Conservation (phyloP, 2,888 invertebrate species). For the Athalia circularis region DNA sequence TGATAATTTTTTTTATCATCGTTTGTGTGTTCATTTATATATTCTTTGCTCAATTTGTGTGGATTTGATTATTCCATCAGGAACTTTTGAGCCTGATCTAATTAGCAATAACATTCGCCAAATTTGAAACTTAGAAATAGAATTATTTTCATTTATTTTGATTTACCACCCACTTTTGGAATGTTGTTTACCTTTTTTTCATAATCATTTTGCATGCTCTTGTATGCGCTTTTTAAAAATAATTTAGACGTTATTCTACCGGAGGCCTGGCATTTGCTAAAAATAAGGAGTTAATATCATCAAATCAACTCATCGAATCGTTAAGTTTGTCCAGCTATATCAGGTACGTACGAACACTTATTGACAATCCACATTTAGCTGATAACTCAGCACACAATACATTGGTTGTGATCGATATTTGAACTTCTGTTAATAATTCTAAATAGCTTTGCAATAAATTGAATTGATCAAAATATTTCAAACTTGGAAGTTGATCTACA, state of each 20-base stretch:
- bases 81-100: conserved; percentile 14
- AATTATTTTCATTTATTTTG: conserved; percentile 50
- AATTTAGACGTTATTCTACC: conserved; percentile 69
- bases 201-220: conserved; percentile 61
- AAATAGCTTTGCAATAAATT: background rate
- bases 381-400: conserved; percentile 9
- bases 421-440: too few relatives aligned
- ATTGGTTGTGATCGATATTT: background rate
- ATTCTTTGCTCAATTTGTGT: background rate
- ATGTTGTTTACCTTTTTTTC: conserved; percentile 49
- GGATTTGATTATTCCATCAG: background rate
- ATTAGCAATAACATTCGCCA: conserved; percentile 17
- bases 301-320: conserved; percentile 70
- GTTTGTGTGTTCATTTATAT: conserved; percentile 4
- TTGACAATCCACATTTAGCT: background rate
- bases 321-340: conserved; percentile 71
- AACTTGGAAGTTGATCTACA: background rate
- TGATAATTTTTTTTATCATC: background rate
- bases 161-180: conserved; percentile 42
- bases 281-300: conserved; percentile 69
- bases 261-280: conserved; percentile 69
- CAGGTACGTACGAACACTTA: conserved; percentile 61
- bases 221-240: conserved; percentile 55
- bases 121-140: conserved; percentile 26
- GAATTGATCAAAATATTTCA: background rate